Evolutionary conservation across 1,140 invertebrate genomes (phyloP).

Genomic region (Holotrichia oblita): DNA sequence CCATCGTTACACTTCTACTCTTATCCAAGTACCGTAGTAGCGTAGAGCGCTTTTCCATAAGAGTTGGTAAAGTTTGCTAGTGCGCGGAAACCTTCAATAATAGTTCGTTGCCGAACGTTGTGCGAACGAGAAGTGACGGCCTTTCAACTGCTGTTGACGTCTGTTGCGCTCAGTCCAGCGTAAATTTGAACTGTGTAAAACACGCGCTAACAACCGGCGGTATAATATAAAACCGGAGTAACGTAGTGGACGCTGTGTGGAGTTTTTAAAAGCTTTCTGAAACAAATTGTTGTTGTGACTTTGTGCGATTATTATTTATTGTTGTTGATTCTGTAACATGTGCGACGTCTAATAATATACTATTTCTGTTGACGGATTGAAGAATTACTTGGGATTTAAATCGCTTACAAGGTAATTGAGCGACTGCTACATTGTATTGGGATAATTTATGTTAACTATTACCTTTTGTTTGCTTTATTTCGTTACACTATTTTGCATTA

Average conservation of each 20-base stretch:
- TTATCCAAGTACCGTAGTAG: neutral
- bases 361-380: neutral
- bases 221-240: neutral
- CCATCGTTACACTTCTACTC: slow-evolving; percentile 24
- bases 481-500: neutral
- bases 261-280: neutral
- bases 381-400: neutral
- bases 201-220: neutral
- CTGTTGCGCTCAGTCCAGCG: neutral
- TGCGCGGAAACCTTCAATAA: neutral
- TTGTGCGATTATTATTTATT: neutral
- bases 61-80: neutral
- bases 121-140: neutral
- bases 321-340: slow-evolving; percentile 19
- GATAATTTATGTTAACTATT: neutral
- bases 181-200: neutral
- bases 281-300: slow-evolving; percentile 8
- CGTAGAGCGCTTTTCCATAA: neutral
- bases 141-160: neutral
- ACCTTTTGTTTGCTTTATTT: neutral
- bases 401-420: slow-evolving; percentile 20
- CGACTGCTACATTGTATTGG: neutral
- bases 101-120: neutral
- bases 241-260: neutral
- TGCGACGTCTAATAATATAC: neutral